Conservation (phyloP, 2,797 vertebrate species). For the Melanotaenia trifasciata region DNA sequence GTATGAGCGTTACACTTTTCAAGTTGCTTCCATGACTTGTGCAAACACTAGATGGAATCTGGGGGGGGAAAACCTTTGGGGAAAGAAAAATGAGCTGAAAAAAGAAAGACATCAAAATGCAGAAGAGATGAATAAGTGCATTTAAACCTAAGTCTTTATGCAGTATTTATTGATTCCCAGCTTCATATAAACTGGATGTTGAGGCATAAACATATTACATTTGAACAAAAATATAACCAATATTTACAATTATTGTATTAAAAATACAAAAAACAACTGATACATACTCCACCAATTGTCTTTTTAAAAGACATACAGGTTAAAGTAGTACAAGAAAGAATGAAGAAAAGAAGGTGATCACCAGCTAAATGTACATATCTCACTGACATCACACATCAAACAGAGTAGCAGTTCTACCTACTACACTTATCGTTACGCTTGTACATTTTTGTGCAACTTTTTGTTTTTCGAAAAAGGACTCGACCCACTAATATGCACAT, state of each 20-base stretch:
- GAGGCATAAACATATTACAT: constrained; percentile 99
- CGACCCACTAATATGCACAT: constrained; percentile 91
- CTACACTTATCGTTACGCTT: constrained; percentile 96
- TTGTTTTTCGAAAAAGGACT: constrained; percentile 87
- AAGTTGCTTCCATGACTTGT: constrained; percentile 80
- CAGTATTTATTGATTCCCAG: constrained; percentile 99
- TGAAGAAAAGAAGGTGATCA: constrained; percentile 90
- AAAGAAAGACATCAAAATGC: constrained; percentile 54
- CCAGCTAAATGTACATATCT: constrained; percentile 99
- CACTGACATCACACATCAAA: constrained; percentile 98
- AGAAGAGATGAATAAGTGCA: constrained; percentile 68
- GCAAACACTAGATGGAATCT: constrained; percentile 77
- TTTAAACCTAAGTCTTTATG: constrained; percentile 80
- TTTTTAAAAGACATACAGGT: constrained; percentile 99
- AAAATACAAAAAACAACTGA: constrained; percentile 99
- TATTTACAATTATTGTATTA: constrained; percentile 99
- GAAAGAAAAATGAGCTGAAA: constrained; percentile 42
- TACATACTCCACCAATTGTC: constrained; percentile 99
- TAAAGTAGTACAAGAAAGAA: constrained; percentile 96
- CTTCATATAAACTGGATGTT: constrained; percentile 98
- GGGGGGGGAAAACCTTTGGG: constrained; percentile 20
- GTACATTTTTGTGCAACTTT: constrained; percentile 96
- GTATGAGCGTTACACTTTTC: constrained; percentile 76
- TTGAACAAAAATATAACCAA: constrained; percentile 99
- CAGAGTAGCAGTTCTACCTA: constrained; percentile 96